Conservation (phyloP, 2,888 invertebrate species). For the Trichacis sp. region DNA sequence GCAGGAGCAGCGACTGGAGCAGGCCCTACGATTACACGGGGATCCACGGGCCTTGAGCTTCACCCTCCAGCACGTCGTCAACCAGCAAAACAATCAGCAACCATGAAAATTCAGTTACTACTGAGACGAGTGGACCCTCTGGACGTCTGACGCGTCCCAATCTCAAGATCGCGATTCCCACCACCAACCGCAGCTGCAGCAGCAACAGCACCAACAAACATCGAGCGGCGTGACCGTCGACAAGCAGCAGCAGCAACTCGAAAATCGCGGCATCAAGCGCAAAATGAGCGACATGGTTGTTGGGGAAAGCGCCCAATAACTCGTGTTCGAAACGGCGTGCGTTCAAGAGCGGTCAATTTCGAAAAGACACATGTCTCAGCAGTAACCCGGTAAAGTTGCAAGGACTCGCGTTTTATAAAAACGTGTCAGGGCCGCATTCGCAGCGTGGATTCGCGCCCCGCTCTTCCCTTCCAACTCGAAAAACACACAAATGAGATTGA, state of each 20-base stretch:
- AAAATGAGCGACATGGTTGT: conserved; percentile 64
- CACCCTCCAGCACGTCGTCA: conserved; percentile 73
- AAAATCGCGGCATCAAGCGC: conserved; percentile 63
- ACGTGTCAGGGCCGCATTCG: conserved; percentile 25
- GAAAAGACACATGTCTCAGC: conserved; percentile 66
- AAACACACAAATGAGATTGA: too few relatives aligned
- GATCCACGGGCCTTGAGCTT: conserved; percentile 86
- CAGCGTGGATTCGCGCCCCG: conserved; percentile 17
- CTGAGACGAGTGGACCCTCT: conserved; percentile 74
- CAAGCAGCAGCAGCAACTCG: conserved; percentile 50
- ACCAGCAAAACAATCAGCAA: conserved; percentile 71
- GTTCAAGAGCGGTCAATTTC: conserved; percentile 65
- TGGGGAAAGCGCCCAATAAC: conserved; percentile 59
- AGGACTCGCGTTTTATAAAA: too few relatives aligned
- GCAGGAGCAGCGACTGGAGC: conserved; percentile 85
- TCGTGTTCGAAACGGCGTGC: conserved; percentile 45
- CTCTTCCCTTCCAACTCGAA: too few relatives aligned
- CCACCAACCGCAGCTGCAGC: conserved; percentile 54
- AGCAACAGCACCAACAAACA: conserved; percentile 51
- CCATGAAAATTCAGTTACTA: conserved; percentile 87
- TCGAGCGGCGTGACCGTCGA: conserved; percentile 51
- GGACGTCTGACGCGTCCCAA: conserved; percentile 61
- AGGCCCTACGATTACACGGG: conserved; percentile 83
- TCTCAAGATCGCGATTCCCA: conserved; percentile 45
- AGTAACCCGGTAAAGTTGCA: conserved; percentile 46